Evolutionary conservation across 2,113 vertebrate species (phyloP), one percentile per base, ranked within the genome.

Genomic region (Nestor notabilis): DNA sequence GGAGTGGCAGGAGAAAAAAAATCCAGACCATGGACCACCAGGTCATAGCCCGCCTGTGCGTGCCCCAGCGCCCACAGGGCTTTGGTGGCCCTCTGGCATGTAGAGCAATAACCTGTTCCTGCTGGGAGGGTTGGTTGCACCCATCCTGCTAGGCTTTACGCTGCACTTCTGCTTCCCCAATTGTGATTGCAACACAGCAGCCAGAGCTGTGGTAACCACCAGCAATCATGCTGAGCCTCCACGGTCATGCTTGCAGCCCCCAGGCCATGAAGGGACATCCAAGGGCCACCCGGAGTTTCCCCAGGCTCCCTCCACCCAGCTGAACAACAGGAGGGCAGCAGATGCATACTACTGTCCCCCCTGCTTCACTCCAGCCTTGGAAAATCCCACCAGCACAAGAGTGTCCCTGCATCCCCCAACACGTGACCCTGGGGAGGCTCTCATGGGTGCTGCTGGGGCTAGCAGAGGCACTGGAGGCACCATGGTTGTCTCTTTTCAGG

Each of bases 21-120:
- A n/a, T n/a, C n/a, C n/a, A 7, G 1, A 76, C 86, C 10, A 1
- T 0, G 3, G 95, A 96, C 18, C 79, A 96, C 11, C 70, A 81
- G 35, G 37, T 63, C 63, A 78, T 94, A 6, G 77, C 94, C 87
- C 47, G 37, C 74, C 82, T 98, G 98, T 98, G 93, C 83, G 96
- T 96, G 29, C 11, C 31, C 13, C 24, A 23, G 33, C 13, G 9
- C 29, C 75, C 25, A 23, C 24, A 44, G 68, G 74, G 52, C 58
- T 76, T 33, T 29, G 56, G 56, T 35, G 63, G 8, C 50, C 49
- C 53, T 24, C 29, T 8, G 49, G 53, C 63, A 27, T 0, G 1
- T 53, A 49, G 31, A 93, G 20, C 7, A 9, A 55, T 9, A 53
- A 24, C 52, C 35, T 1, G 3, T 25, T 23, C 12, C 41, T 52